phyloP scores from a whole-genome alignment of 2,888 invertebrate species.

The Cheilosia vernalis region DNA sequence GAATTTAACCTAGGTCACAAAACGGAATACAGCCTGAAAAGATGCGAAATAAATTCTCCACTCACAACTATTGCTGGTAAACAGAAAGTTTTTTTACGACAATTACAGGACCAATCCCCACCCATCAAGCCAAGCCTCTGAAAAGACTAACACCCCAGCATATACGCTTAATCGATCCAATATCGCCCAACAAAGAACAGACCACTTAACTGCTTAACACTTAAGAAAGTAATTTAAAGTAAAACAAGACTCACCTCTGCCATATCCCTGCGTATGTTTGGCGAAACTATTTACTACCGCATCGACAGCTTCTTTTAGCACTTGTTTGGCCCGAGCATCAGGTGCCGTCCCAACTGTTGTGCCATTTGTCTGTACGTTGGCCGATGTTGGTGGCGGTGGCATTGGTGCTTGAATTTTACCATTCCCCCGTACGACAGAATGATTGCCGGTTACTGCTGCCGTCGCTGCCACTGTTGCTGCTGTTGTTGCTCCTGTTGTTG shows the following conservation, averaged over 20 bases:
- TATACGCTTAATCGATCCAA: not conserved
- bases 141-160: not conserved
- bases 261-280: slow-evolving; percentile 89
- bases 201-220: slow-evolving; percentile 1
- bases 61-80: no score
- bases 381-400: slow-evolving; percentile 76
- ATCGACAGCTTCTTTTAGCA: slow-evolving; percentile 88
- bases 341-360: slow-evolving; percentile 80
- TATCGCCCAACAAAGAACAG: not conserved
- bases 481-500: slow-evolving; percentile 60
- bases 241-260: slow-evolving; percentile 85
- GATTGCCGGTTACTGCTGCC: slow-evolving; percentile 74
- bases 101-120: not conserved
- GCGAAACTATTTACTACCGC: slow-evolving; percentile 90
- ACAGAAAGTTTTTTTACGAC: no score
- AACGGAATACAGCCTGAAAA: no score
- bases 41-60: no score
- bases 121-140: not conserved
- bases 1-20: no score
- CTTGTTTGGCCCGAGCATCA: slow-evolving; percentile 85
- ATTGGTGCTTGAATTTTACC: slow-evolving; percentile 77
- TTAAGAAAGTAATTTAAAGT: slow-evolving; percentile 50
- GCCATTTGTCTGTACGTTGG: slow-evolving; percentile 68
- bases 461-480: slow-evolving; percentile 68
- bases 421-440: slow-evolving; percentile 75